These are phyloP conservation scores for Standfussiana lucernea DNA, from an alignment of 2,888 invertebrate species.

Conservation along the genomic window DNA sequence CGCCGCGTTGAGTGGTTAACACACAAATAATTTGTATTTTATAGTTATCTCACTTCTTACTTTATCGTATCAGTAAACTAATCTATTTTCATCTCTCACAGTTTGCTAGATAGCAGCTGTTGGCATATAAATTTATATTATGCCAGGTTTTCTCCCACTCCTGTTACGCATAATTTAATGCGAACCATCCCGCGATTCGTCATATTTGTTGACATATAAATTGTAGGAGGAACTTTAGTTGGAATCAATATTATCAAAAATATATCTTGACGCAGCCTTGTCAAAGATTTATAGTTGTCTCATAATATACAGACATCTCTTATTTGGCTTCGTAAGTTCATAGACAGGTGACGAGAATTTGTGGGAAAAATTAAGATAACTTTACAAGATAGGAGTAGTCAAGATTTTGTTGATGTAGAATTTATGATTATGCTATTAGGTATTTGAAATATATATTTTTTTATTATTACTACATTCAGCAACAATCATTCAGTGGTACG, in stretches of 20 bases:
- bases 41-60: conserved; percentile 45
- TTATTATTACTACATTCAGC: too few species aligned
- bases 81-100: conserved; percentile 55
- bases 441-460: too few species aligned
- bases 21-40: conserved; percentile 45
- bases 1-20: conserved; percentile 28
- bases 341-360: conserved; percentile 23
- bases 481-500: too few species aligned
- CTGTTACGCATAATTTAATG: conserved; percentile 37
- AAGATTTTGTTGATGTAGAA: too few species aligned
- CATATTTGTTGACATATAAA: conserved; percentile 39
- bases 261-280: conserved; percentile 26
- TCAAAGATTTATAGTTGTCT: conserved; percentile 36
- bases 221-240: conserved; percentile 11
- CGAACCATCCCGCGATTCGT: conserved; percentile 25
- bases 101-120: conserved; percentile 53
- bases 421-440: too few species aligned
- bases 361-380: too few species aligned
- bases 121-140: conserved; percentile 34
- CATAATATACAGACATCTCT: conserved; percentile 6
- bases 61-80: conserved; percentile 54
- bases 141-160: conserved; percentile 43
- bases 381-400: too few species aligned
- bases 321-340: conserved; percentile 16
- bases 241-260: conserved; percentile 42